Evolutionary conservation across 2,888 invertebrate genomes (phyloP).

Genomic region (Panopea generosa): DNA sequence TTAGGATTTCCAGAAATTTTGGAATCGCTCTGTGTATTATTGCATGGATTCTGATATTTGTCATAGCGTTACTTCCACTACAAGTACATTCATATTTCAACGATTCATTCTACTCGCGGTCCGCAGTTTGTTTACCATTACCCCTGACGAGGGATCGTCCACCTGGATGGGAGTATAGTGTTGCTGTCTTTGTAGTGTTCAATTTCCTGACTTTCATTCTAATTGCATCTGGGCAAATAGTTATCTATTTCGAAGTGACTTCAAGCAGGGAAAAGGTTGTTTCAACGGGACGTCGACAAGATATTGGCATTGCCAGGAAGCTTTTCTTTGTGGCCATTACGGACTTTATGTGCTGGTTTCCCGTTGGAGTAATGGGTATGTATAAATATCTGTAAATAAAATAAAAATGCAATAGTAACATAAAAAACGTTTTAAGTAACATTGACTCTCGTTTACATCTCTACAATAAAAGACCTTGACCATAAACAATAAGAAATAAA

Average conservation of each 20-base stretch:
- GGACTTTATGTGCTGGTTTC: conserved; percentile 82
- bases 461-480: too few species aligned
- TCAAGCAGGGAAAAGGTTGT: conserved; percentile 6
- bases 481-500: too few species aligned
- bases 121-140: conserved; percentile 81
- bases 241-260: conserved; percentile 77
- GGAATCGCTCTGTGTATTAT: conserved; percentile 65
- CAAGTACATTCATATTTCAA: conserved; percentile 76
- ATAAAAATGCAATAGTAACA: too few species aligned
- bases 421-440: too few species aligned
- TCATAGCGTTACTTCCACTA: conserved; percentile 79
- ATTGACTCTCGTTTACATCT: too few species aligned
- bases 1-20: conserved; percentile 65
- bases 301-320: conserved; percentile 77
- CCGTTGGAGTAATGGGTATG: conserved; percentile 67
- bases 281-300: conserved; percentile 46
- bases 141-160: conserved; percentile 80
- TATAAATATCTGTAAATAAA: too few species aligned
- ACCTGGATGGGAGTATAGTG: conserved; percentile 83
- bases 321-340: conserved; percentile 79
- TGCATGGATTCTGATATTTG: conserved; percentile 75
- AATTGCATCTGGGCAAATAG: conserved; percentile 78
- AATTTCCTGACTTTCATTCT: conserved; percentile 80
- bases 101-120: conserved; percentile 79
- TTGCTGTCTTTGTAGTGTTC: conserved; percentile 79